Conservation (phyloP, 2,888 invertebrate genomes). For the Marasmarcha lunaedactyla region DNA sequence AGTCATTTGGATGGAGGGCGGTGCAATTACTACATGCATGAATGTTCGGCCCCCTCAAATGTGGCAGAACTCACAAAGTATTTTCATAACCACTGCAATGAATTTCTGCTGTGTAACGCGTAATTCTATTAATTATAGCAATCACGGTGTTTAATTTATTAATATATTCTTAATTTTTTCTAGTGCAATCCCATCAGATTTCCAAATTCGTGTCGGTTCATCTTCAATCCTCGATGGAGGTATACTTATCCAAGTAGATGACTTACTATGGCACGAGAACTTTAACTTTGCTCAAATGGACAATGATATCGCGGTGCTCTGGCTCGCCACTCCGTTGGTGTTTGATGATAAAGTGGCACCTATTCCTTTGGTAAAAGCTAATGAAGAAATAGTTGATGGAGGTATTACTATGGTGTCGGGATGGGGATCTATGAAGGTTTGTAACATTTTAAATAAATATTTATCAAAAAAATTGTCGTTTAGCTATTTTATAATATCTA, state of each 20-base stretch:
- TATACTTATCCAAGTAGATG: slow-evolving; percentile 49
- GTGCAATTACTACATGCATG: no score
- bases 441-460: slow-evolving; percentile 15
- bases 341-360: slow-evolving; percentile 49
- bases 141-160: no score
- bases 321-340: slow-evolving; percentile 55
- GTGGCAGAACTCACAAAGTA: no score
- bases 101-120: no score
- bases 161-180: no score
- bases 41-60: no score
- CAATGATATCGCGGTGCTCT: slow-evolving; percentile 69
- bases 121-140: no score
- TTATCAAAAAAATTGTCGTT: no score
- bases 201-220: slow-evolving; percentile 63
- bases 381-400: slow-evolving; percentile 41
- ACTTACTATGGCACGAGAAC: slow-evolving; percentile 57
- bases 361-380: slow-evolving; percentile 42
- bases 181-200: slow-evolving; percentile 6
- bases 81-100: no score
- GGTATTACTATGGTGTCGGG: slow-evolving; percentile 46
- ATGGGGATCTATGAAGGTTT: slow-evolving; percentile 46
- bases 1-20: no score
- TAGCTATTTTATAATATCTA: no score
- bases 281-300: slow-evolving; percentile 65
- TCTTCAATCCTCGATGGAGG: slow-evolving; percentile 59